A percentile compares a stretch with the other conserved stretches of the same genome.
These are phyloP conservation scores for Spisula subtruncata DNA, from an alignment of 2,888 invertebrate genomes.

Conservation along the genomic window DNA sequence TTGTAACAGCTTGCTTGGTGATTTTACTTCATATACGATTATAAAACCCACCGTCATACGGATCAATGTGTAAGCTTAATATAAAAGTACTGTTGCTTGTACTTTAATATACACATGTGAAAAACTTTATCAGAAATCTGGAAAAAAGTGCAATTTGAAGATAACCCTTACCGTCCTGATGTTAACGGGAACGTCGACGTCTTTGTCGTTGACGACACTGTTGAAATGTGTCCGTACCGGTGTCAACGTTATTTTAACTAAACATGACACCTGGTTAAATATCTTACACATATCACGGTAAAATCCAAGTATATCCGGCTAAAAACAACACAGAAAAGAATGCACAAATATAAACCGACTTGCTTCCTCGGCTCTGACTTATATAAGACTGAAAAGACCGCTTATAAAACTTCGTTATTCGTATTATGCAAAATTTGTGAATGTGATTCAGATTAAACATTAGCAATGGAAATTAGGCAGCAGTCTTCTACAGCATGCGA, in stretches of 20 bases:
- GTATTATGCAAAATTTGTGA: conserved; percentile 75
- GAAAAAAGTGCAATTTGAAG: neutral
- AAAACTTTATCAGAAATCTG: neutral
- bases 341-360: conserved; percentile 46
- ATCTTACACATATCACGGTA: conserved; percentile 14
- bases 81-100: neutral
- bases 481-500: conserved; percentile 69
- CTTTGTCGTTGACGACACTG: too few relatives aligned
- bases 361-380: conserved; percentile 57
- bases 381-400: conserved; percentile 69
- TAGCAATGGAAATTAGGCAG: conserved; percentile 74
- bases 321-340: conserved; percentile 22
- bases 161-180: neutral
- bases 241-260: neutral
- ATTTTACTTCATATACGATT: neutral
- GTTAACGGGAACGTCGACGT: too few relatives aligned
- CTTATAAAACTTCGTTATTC: conserved; percentile 71
- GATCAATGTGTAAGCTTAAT: neutral
- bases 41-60: conserved; percentile 3
- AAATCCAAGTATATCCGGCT: conserved; percentile 45
- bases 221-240: neutral
- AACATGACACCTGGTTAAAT: neutral
- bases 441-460: conserved; percentile 74
- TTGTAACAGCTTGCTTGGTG: conserved; percentile 11
- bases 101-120: neutral